These are phyloP conservation scores for Merops nubicus DNA, from an alignment of 2,113 vertebrate species.

Conservation along the genomic window DNA sequence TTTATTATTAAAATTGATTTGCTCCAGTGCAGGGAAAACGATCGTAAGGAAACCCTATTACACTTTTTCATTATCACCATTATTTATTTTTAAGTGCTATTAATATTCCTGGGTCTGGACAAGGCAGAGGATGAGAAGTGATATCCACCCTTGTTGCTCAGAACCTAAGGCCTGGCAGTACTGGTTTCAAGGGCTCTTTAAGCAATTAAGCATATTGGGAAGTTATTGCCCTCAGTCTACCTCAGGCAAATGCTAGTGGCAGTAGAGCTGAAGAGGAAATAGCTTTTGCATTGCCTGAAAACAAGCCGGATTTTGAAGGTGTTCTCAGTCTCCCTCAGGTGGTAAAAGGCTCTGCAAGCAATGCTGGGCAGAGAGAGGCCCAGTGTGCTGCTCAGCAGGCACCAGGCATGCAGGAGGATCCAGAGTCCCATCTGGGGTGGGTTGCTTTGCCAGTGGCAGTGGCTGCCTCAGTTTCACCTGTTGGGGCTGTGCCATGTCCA, in stretches of 20 bases:
- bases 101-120: slow-evolving; percentile 50
- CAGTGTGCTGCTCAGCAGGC: not conserved
- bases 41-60: slow-evolving; percentile 63
- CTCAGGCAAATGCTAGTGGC: not conserved
- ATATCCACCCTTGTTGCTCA: not conserved
- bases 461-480: fast-evolving
- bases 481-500: not conserved
- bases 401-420: fast-evolving
- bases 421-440: not conserved
- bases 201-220: not conserved
- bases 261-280: not conserved
- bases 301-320: not conserved
- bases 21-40: slow-evolving; percentile 41
- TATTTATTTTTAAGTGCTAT: slow-evolving; percentile 71
- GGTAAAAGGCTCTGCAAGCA: not conserved
- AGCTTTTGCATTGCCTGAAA: not conserved
- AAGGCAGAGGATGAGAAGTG: slow-evolving; percentile 32
- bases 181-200: not conserved
- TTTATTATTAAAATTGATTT: slow-evolving; percentile 72
- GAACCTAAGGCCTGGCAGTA: not conserved
- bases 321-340: not conserved
- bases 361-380: not conserved
- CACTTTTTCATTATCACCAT: slow-evolving; percentile 57
- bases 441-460: not conserved
- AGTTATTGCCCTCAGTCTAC: not conserved